Base-by-base conservation (phyloP, 35 echinoderm and acorn worm genomes). In the Acanthaster planci region DNA sequence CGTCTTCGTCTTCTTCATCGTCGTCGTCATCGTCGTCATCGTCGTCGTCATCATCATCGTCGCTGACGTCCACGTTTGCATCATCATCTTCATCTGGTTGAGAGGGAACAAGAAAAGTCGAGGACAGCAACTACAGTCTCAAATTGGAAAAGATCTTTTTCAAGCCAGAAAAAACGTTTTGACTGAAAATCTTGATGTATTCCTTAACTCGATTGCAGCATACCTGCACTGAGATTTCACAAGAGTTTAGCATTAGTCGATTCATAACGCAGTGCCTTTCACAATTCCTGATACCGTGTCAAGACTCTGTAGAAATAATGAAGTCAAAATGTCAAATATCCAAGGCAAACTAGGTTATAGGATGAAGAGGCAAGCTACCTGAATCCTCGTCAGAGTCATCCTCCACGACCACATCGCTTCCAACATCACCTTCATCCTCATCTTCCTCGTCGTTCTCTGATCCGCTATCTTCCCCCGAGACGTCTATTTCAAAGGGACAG, bases 1-100 rank as follows among this genome's bases (percentile, higher is more conserved):
- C 90, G 26, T 86, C 84, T 23, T 87, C 84, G 12, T 68, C 76
- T 21, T 92, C 90, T 16, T 86, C 84, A 16, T 87, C 90, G 51
- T 92, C 90, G 19, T 92, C 90, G 14, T 92, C 90, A 55, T 92
- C 90, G 32, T 87, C 90, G 19, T 87, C 90, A 35, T 92, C 90
- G 56, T 87, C 85, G 40, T 87, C 90, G 14, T 83, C 90, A 21
- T 81, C 90, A 39, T 86, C 79, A 37, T 87, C 84, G 18, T 82
- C 90, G 36, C 77, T 78, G 53, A 81, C 79, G 50, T 82, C 38
- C 2, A 82, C 21, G 42, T 52, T 52, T 21, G 79, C 81, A 40
- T 85, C 90, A 42, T 92, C 90, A 86, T 91, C 89, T 29, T 76
- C 89, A 37, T 87, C 84, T 60, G 44, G 15, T 17, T 59, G 16